phyloP scores from a whole-genome alignment of 2,888 invertebrate genomes.

The Tipula lateralis region DNA sequence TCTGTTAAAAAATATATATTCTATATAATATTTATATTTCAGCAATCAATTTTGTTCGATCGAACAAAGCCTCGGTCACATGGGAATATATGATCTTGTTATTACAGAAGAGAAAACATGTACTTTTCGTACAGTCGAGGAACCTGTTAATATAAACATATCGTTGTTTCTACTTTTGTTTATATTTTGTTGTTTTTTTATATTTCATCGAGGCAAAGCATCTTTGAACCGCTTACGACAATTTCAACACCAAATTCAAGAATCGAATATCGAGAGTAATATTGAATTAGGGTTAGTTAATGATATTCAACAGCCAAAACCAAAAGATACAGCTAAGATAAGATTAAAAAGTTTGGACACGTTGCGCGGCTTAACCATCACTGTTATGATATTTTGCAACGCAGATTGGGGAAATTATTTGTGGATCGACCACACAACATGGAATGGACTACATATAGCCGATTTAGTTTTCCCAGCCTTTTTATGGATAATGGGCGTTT shows the following conservation, averaged over 20 bases:
- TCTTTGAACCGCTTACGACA: conserved; percentile 34
- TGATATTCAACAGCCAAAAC: conserved; percentile 32
- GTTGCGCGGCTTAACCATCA: conserved; percentile 76
- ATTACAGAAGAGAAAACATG: conserved; percentile 53
- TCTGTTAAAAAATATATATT: background rate
- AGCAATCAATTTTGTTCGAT: conserved; percentile 59
- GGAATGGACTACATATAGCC: conserved; percentile 88
- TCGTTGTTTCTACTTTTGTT: conserved; percentile 48
- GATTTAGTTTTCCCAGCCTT: conserved; percentile 97
- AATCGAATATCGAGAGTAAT: conserved; percentile 30
- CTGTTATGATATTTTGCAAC: conserved; percentile 87
- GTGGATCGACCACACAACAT: conserved; percentile 81
- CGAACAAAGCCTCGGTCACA: conserved; percentile 59
- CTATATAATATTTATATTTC: conserved; percentile 36
- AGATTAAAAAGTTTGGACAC: conserved; percentile 67
- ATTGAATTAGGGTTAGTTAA: conserved; percentile 30
- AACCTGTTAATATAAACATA: conserved; percentile 58
- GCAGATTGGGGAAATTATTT: conserved; percentile 83
- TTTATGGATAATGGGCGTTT: conserved; percentile 96
- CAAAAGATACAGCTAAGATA: conserved; percentile 44
- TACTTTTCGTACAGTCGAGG: conserved; percentile 53
- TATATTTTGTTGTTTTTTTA: conserved; percentile 36
- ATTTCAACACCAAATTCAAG: background rate
- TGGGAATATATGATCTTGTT: conserved; percentile 65
- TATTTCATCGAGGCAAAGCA: background rate